A percentile compares a stretch with the other conserved stretches of the same genome.
Conservation (phyloP, 2,797 vertebrate species). For the Pseudochirops corinnae region DNA sequence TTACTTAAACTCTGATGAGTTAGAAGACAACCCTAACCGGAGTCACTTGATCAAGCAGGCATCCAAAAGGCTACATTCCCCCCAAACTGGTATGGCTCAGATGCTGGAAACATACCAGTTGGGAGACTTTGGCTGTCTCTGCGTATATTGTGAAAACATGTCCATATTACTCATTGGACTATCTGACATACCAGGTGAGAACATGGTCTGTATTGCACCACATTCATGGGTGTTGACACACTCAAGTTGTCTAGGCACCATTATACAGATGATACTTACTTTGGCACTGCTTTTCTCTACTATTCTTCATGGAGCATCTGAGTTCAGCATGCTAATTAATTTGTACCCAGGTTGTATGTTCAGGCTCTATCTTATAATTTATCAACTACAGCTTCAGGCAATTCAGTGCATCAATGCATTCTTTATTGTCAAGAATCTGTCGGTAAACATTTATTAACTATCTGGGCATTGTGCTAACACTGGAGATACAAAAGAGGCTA, state of each 20-base stretch:
- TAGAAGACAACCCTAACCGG: neutral
- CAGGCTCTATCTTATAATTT: too few relatives aligned
- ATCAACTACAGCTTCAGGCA: neutral
- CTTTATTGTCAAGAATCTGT: neutral
- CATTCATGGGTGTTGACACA: neutral
- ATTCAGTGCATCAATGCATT: too few relatives aligned
- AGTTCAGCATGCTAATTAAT: too few relatives aligned
- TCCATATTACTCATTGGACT: neutral
- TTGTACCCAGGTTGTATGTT: too few relatives aligned
- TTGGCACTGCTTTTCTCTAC: too few relatives aligned
- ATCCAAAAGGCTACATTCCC: neutral
- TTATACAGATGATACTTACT: neutral
- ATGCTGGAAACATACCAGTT: neutral
- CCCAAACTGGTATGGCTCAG: neutral
- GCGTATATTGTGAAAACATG: neutral
- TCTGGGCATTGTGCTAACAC: too few relatives aligned
- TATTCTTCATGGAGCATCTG: too few relatives aligned
- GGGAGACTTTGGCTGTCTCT: neutral
- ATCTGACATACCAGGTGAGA: neutral
- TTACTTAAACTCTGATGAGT: conserved; percentile 84
- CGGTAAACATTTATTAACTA: neutral
- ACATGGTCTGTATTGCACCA: neutral
- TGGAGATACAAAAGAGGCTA: too few relatives aligned
- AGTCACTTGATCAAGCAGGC: neutral
- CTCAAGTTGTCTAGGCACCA: neutral